These are phyloP conservation scores for Agriopis aurantiaria DNA, from an alignment of 2,888 invertebrate genomes.

Conservation along the genomic window DNA sequence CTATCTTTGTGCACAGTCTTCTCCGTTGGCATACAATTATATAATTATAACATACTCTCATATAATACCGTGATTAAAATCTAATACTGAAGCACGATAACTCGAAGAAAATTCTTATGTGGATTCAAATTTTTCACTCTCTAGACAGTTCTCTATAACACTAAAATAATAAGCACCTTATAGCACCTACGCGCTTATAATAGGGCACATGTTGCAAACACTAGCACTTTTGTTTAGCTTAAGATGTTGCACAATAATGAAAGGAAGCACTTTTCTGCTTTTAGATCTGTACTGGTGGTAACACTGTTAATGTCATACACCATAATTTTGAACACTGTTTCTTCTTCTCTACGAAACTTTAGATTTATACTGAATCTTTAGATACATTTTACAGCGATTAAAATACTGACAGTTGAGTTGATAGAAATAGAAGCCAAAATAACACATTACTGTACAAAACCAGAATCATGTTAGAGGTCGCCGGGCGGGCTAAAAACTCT, in stretches of 20 bases:
- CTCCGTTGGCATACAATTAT: no score
- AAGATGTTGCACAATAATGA: constrained; percentile 16
- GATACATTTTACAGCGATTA: not conserved
- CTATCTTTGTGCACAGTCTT: no score
- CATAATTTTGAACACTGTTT: not conserved
- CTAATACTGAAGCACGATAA: not conserved
- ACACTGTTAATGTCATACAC: not conserved
- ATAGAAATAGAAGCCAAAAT: no score
- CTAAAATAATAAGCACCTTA: constrained; percentile 30
- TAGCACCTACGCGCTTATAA: constrained; percentile 23
- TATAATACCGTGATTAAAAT: not conserved
- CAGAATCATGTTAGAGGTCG: no score
- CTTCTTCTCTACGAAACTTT: not conserved
- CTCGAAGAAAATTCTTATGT: not conserved
- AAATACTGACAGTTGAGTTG: no score
- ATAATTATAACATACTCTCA: not conserved
- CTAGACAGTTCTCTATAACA: not conserved
- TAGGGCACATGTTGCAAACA: constrained; percentile 25
- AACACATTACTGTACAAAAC: no score
- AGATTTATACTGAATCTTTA: no score
- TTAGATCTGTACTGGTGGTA: not conserved
- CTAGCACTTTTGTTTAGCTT: constrained; percentile 22
- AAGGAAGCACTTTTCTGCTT: constrained; percentile 25
- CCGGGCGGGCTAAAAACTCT: no score
- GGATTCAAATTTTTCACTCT: not conserved